These are phyloP conservation scores for Epirrhoe tristata DNA, from an alignment of 2,888 invertebrate species.

Conservation along the genomic window DNA sequence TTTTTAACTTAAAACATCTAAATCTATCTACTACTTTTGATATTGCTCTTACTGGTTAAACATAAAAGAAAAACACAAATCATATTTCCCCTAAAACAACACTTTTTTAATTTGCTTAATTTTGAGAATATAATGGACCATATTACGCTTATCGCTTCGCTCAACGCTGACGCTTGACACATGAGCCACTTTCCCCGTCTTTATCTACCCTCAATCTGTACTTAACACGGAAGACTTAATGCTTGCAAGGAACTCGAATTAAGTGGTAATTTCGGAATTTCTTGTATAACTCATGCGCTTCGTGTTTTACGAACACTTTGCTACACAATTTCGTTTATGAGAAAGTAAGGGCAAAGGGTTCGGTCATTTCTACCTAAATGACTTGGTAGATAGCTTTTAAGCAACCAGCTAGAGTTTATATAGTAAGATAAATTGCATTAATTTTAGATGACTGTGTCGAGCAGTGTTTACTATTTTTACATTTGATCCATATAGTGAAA, in stretches of 20 bases:
- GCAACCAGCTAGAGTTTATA: no score
- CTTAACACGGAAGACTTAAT: constrained; percentile 75
- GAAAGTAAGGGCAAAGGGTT: constrained; percentile 8
- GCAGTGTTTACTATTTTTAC: no score
- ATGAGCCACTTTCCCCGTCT: constrained; percentile 41
- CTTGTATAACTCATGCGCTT: constrained; percentile 42
- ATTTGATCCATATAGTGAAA: no score
- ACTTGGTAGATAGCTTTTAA: not conserved
- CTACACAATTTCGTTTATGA: constrained; percentile 10
- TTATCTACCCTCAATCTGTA: constrained; percentile 78
- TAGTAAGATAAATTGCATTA: no score
- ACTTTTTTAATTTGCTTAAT: no score
- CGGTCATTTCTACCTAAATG: constrained; percentile 1
- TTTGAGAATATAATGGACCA: no score
- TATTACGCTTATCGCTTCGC: constrained; percentile 18
- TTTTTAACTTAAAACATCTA: no score
- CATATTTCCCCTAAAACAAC: no score
- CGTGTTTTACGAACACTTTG: constrained; percentile 29
- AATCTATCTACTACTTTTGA: no score
- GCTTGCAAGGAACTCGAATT: constrained; percentile 62
- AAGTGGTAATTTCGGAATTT: constrained; percentile 54
- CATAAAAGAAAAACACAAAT: no score
- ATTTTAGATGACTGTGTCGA: no score
- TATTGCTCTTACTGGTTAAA: no score
- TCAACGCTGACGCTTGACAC: constrained; percentile 35